Conservation (phyloP, 2,888 invertebrate species). For the Mactromeris polynyma region DNA sequence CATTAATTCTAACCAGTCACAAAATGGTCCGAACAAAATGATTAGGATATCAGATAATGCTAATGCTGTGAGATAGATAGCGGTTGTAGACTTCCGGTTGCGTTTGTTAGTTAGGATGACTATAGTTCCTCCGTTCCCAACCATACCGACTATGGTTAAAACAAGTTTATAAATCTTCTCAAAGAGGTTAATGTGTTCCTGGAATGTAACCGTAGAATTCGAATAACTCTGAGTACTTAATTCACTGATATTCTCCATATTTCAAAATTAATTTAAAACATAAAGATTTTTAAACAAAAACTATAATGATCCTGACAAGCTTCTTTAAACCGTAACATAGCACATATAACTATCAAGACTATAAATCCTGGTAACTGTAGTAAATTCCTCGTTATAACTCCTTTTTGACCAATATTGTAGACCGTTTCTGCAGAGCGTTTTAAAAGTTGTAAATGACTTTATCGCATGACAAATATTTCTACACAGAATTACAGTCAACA, state of each 20-base stretch:
- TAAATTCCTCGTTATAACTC: neutral
- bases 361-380: too few species aligned
- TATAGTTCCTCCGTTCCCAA: constrained; percentile 40
- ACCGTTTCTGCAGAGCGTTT: neutral
- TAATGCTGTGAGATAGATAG: constrained; percentile 38
- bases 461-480: neutral
- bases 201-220: neutral
- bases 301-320: too few species aligned
- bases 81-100: constrained; percentile 43
- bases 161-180: constrained; percentile 43
- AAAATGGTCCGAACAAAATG: constrained; percentile 46
- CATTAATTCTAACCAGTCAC: constrained; percentile 46
- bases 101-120: constrained; percentile 35
- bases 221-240: neutral
- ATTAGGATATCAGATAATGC: constrained; percentile 46
- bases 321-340: too few species aligned
- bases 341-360: too few species aligned
- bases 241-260: constrained; percentile 12
- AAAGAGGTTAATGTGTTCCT: constrained; percentile 25
- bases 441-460: neutral
- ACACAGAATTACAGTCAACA: neutral
- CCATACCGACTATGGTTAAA: constrained; percentile 31
- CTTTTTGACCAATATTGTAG: neutral
- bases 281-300: too few species aligned
- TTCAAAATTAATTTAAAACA: too few species aligned